These are phyloP conservation scores for Calliopsis andreniformis DNA, from an alignment of 1,140 invertebrate genomes.

Conservation along the genomic window DNA sequence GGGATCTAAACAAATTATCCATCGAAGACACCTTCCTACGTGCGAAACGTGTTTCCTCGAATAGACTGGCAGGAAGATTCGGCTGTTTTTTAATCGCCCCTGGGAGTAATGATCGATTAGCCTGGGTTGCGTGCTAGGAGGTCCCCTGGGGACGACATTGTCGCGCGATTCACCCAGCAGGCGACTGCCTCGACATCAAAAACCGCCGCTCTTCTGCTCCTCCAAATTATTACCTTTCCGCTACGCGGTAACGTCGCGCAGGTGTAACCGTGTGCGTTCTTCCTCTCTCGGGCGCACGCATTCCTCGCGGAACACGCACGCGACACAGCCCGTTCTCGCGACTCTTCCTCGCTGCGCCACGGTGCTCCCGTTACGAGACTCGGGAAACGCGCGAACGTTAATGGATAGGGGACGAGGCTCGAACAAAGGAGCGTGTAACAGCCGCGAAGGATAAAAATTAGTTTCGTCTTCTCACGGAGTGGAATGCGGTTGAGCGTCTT, in stretches of 20 bases:
- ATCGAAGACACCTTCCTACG: background rate
- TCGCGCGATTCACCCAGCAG: slow-evolving; percentile 61
- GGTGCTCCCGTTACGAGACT: background rate
- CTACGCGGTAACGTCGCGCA: slow-evolving; percentile 39
- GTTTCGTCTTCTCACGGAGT: slow-evolving; percentile 9
- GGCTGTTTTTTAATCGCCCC: slow-evolving; percentile 56
- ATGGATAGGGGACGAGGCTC: background rate
- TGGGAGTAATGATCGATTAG: slow-evolving; percentile 56
- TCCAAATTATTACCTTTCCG: slow-evolving; percentile 57
- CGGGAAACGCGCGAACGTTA: slow-evolving; percentile 9
- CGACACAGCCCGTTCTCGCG: slow-evolving; percentile 4
- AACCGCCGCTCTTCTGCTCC: slow-evolving; percentile 45
- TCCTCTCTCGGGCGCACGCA: slow-evolving; percentile 14
- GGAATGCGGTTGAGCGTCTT: background rate
- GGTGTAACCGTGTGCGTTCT: slow-evolving; percentile 31
- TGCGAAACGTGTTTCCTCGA: slow-evolving; percentile 6
- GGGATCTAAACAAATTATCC: slow-evolving; percentile 17
- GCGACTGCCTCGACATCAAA: slow-evolving; percentile 55
- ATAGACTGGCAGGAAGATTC: slow-evolving; percentile 21
- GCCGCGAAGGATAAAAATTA: slow-evolving; percentile 44
- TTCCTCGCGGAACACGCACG: slow-evolving; percentile 25
- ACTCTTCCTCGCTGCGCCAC: background rate
- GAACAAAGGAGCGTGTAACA: slow-evolving; percentile 1
- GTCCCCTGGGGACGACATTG: slow-evolving; percentile 55
- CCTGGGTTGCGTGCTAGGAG: slow-evolving; percentile 51